phyloP scores from a whole-genome alignment of 2,113 vertebrate species.

The Phoxinus phoxinus region DNA sequence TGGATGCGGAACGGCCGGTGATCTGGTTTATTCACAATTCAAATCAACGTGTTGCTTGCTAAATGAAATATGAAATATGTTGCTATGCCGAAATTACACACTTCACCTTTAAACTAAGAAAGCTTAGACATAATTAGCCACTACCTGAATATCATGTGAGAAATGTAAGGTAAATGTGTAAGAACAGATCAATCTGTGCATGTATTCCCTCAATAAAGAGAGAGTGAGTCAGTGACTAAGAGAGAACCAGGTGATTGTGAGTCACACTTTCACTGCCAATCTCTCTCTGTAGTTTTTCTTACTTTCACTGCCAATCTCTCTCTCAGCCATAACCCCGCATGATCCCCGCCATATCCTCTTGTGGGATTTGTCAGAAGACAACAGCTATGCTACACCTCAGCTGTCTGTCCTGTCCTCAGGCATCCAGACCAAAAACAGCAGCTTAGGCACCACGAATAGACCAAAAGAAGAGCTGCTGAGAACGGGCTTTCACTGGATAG shows the following conservation, averaged over 20 bases:
- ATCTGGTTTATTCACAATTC: not conserved
- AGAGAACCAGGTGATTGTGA: not conserved
- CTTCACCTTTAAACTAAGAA: not conserved
- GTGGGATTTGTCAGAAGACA: slow-evolving; percentile 13
- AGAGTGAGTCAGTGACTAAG: slow-evolving; percentile 8
- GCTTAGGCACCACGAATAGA: slow-evolving; percentile 6
- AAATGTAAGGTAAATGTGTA: not conserved
- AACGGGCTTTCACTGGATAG: not conserved
- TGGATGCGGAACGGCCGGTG: not conserved
- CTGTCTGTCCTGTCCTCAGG: slow-evolving; percentile 32
- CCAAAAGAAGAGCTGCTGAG: slow-evolving; percentile 22
- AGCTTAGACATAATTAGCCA: not conserved
- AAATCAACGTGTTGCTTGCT: not conserved
- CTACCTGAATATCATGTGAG: not conserved
- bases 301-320: not conserved
- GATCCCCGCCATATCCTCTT: slow-evolving; percentile 6
- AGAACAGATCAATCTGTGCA: not conserved
- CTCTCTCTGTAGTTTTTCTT: not conserved
- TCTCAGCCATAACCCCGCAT: not conserved
- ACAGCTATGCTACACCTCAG: not conserved
- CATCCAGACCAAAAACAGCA: slow-evolving; percentile 22
- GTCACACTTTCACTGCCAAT: slow-evolving; percentile 16
- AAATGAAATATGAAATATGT: not conserved
- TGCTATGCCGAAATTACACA: not conserved
- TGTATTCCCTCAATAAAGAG: slow-evolving; percentile 9